Evolutionary conservation across 2,113 vertebrate genomes (phyloP).

Genomic region (Oostethus manadensis): DNA sequence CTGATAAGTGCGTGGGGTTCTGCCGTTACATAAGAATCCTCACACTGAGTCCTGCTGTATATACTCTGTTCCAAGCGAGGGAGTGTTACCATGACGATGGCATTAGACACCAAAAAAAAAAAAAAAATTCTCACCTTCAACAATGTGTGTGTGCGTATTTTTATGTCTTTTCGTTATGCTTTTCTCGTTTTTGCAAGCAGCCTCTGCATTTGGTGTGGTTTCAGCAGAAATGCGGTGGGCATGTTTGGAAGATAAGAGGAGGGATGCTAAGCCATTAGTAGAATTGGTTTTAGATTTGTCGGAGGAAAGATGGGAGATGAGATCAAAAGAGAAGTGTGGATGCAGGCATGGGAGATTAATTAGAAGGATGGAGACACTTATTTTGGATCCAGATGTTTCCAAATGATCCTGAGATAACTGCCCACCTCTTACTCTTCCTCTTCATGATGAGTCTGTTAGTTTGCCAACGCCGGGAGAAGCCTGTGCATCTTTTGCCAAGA

Average conservation of each 20-base stretch:
- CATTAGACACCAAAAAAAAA: constrained; percentile 63
- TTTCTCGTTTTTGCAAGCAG: background rate
- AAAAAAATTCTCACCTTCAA: constrained; percentile 57
- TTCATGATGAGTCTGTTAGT: constrained; percentile 41
- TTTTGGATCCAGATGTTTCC: constrained; percentile 62
- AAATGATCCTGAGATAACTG: constrained; percentile 49
- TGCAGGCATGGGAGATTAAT: constrained; percentile 42
- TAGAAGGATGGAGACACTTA: constrained; percentile 46
- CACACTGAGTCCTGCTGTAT: constrained; percentile 54
- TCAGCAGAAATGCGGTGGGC: constrained; percentile 14
- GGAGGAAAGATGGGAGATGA: constrained; percentile 9
- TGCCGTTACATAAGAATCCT: constrained; percentile 64
- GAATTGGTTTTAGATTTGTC: constrained; percentile 13
- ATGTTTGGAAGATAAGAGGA: constrained; percentile 17
- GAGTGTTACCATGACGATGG: constrained; percentile 74
- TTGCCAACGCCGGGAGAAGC: constrained; percentile 37
- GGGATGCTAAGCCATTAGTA: background rate
- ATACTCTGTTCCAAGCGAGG: constrained; percentile 49
- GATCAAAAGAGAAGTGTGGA: constrained; percentile 20
- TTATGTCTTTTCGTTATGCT: constrained; percentile 19
- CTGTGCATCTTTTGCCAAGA: constrained; percentile 37
- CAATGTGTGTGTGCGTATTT: constrained; percentile 36
- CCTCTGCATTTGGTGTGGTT: constrained; percentile 18
- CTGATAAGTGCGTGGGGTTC: constrained; percentile 41
- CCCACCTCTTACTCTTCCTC: constrained; percentile 10